phyloP scores from a whole-genome alignment of 2,888 invertebrate species.

The Malachius bipustulatus region DNA sequence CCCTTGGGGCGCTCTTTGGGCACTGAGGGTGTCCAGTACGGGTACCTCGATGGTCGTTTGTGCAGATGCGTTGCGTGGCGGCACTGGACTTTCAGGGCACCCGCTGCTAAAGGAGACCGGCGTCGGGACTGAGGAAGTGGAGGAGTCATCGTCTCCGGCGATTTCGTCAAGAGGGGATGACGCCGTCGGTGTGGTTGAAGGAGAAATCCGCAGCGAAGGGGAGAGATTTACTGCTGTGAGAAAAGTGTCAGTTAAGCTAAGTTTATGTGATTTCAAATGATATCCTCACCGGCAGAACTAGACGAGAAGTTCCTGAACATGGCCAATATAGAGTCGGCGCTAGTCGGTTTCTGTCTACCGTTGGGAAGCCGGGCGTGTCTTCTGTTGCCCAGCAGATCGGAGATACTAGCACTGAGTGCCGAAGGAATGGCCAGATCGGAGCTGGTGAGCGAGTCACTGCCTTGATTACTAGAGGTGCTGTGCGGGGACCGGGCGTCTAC shows the following conservation, averaged over 20 bases:
- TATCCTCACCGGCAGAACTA: constrained; percentile 46
- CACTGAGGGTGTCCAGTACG: constrained; percentile 56
- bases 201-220: constrained; percentile 51
- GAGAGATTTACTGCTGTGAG: constrained; percentile 47
- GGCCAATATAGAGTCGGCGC: constrained; percentile 67
- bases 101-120: constrained; percentile 48
- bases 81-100: constrained; percentile 50
- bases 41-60: constrained; percentile 44
- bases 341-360: constrained; percentile 53
- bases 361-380: constrained; percentile 30
- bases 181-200: constrained; percentile 60
- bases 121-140: constrained; percentile 53
- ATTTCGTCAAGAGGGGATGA: constrained; percentile 65
- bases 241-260: too few species aligned
- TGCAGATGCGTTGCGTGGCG: constrained; percentile 24
- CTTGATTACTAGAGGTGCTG: constrained; percentile 64
- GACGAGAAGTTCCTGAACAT: constrained; percentile 67
- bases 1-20: constrained; percentile 46
- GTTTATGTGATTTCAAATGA: too few species aligned
- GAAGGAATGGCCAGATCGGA: constrained; percentile 54
- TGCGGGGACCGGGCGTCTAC: constrained; percentile 50
- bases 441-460: constrained; percentile 65
- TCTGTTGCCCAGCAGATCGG: constrained; percentile 32
- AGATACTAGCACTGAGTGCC: constrained; percentile 45
- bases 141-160: constrained; percentile 55